Evolutionary conservation across 2,113 vertebrate species (phyloP), one percentile per base, ranked within the genome.

Genomic region (Colinus virginianus): DNA sequence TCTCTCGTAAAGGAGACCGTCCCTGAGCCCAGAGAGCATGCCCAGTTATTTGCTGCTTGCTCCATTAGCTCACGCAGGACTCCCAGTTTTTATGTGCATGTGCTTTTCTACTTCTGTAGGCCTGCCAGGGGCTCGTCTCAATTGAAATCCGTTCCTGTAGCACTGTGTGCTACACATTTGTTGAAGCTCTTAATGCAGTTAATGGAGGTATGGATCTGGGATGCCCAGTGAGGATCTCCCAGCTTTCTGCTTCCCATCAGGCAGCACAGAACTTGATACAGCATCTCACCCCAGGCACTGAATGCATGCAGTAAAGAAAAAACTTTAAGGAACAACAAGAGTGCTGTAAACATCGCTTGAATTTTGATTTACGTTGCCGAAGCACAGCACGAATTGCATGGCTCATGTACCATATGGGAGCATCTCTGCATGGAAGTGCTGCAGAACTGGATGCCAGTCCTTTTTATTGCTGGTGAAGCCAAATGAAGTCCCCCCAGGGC

Each of bases 131-230:
- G 90, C 87, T 94, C 89, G 87, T 85, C 76, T 90, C 76, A 62
- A 83, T 77, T 91, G 76, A 93, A 97, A 96, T 90, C 93, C 76
- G 82, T 96, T 96, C 95, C 89, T 76, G 12, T 91, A 94, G 89
- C 55, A 38, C 91, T 42, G 92, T 72, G 90, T 90, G 93, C 91
- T n/a, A 90, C 90, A 85, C 79, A 87, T 96, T 96, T 94, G 92
- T 84, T 53, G 90, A 83, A 86, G 90, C 91, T 96, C 69, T 94
- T 95, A 90, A 62, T 58, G 86, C 85, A 61, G 94, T 30, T 91
- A 68, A 77, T 3, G 3, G 2, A 43, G 77, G 59, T 36, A 13
- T 46, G 78, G 94, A 84, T 77, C 77, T 70, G 92, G 17, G 49
- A 85, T 74, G 78, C 85, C 78, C 36, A 8, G 1, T 49, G 61